phyloP scores from a whole-genome alignment of 1,140 invertebrate species.

The Cepaea nemoralis region DNA sequence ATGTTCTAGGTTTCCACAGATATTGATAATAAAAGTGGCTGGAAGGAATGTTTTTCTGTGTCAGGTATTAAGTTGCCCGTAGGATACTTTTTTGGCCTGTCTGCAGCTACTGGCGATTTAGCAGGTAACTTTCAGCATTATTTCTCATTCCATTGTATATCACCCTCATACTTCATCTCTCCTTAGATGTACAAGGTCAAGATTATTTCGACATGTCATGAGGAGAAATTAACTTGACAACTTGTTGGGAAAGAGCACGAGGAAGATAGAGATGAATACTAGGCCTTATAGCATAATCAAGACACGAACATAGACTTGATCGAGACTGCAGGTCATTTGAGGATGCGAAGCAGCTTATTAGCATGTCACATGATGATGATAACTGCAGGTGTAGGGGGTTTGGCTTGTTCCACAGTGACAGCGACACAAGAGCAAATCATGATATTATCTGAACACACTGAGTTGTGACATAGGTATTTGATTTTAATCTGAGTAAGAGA shows the following conservation, averaged over 20 bases:
- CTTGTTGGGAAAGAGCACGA: neutral
- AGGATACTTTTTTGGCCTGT: conserved; percentile 93
- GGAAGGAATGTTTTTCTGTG: conserved; percentile 94
- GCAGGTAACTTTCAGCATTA: conserved; percentile 70
- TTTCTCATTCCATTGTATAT: neutral
- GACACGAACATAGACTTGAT: too few species aligned
- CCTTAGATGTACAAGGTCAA: neutral
- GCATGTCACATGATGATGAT: too few species aligned
- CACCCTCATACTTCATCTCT: neutral
- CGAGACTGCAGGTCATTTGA: too few species aligned
- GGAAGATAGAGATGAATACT: neutral
- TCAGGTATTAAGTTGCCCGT: conserved; percentile 92
- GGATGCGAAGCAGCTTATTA: too few species aligned
- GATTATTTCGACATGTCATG: too few species aligned
- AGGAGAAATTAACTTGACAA: neutral
- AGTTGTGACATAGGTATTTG: too few species aligned
- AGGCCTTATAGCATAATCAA: neutral
- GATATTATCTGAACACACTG: too few species aligned
- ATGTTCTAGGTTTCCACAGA: conserved; percentile 89
- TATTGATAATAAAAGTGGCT: conserved; percentile 90
- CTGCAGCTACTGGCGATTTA: conserved; percentile 95
- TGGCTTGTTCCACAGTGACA: too few species aligned
- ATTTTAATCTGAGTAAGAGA: too few species aligned
- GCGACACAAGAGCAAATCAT: too few species aligned
- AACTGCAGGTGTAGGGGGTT: too few species aligned